Percentiles rank a stretch among this genome's conserved stretches.
Conservation (phyloP, 1,140 invertebrate genomes). For the Plodia interpunctella region DNA sequence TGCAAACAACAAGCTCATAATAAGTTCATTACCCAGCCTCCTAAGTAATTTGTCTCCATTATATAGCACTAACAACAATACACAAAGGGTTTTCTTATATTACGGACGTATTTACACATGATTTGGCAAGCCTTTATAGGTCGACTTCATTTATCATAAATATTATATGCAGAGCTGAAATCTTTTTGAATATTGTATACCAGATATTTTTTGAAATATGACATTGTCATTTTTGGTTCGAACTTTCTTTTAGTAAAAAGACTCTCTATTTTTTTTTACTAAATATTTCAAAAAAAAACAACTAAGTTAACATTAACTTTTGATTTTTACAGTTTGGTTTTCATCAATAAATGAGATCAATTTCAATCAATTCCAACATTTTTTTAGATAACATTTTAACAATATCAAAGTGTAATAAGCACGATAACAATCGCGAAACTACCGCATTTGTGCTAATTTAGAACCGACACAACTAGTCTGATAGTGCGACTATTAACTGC, state of each 20-base stretch:
- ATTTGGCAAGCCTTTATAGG: slow-evolving; percentile 8
- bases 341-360: too few relatives aligned
- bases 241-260: too few relatives aligned
- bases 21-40: slow-evolving; percentile 9
- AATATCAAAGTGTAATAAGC: too few relatives aligned
- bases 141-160: background rate
- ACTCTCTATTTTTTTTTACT: too few relatives aligned
- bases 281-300: too few relatives aligned
- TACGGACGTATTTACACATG: slow-evolving; percentile 4
- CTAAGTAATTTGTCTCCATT: slow-evolving; percentile 5
- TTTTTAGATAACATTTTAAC: too few relatives aligned
- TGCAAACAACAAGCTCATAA: background rate
- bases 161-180: background rate
- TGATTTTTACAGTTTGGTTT: too few relatives aligned
- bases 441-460: background rate
- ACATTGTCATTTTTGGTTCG: background rate
- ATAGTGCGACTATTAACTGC: slow-evolving; percentile 7
- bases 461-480: slow-evolving; percentile 4
- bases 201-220: slow-evolving; percentile 3
- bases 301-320: too few relatives aligned
- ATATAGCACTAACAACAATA: slow-evolving; percentile 4
- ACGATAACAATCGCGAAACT: background rate
- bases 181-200: slow-evolving; percentile 4
- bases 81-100: slow-evolving; percentile 5
- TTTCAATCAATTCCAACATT: too few relatives aligned